These are phyloP conservation scores for Sminthurides bifidus DNA, from an alignment of 1,140 invertebrate genomes.

Conservation along the genomic window DNA sequence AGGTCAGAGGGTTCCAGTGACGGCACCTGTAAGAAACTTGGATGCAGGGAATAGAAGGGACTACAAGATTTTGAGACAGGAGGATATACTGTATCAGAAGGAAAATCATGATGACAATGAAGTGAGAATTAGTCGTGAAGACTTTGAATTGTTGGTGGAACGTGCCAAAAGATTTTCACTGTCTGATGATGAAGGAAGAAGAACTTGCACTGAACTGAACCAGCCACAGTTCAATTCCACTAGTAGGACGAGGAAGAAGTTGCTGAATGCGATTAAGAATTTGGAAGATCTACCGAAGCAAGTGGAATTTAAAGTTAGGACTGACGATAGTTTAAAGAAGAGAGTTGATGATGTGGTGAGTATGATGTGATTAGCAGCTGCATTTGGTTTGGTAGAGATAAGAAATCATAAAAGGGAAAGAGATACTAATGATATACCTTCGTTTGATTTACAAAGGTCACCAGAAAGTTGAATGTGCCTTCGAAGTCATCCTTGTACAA, in stretches of 20 bases:
- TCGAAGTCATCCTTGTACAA: background rate
- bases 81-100: too few relatives aligned
- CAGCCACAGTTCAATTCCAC: background rate
- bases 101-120: too few relatives aligned
- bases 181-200: background rate
- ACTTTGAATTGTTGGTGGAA: background rate
- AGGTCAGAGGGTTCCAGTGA: too few relatives aligned
- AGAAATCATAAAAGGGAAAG: background rate
- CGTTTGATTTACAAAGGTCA: background rate
- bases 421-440: background rate
- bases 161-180: background rate
- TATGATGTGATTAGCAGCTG: background rate
- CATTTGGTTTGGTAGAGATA: background rate
- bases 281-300: background rate
- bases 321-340: background rate
- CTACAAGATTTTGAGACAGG: too few relatives aligned
- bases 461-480: background rate
- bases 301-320: background rate
- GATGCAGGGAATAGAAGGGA: too few relatives aligned
- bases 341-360: background rate
- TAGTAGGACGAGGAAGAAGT: background rate
- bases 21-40: too few relatives aligned
- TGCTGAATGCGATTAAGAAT: background rate
- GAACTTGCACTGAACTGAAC: constrained; percentile 1
- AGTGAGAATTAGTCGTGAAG: background rate